A percentile compares a stretch with the other conserved stretches of the same genome.
These are phyloP conservation scores for Drosophila prolongata DNA, from an alignment of 2,888 invertebrate species.

Conservation along the genomic window DNA sequence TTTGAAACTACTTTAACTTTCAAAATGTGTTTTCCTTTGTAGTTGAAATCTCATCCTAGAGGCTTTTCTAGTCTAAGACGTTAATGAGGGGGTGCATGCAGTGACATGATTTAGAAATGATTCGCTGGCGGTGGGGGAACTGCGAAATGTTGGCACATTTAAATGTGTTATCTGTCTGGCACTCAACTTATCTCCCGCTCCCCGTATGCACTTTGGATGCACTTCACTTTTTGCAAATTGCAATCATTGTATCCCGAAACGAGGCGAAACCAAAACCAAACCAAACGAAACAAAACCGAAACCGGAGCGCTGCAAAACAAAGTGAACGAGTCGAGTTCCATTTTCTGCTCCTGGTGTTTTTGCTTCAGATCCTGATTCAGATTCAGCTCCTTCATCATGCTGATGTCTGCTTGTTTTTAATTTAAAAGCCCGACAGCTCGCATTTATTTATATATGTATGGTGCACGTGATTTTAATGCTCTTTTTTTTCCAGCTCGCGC, in stretches of 20 bases:
- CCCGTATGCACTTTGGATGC: conserved; percentile 53
- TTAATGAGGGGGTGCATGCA: conserved; percentile 14
- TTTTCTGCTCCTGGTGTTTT: conserved; percentile 18
- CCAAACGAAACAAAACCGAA: conserved; percentile 26
- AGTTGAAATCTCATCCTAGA: too few species aligned
- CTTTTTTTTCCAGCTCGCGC: conserved; percentile 11
- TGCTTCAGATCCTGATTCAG: conserved; percentile 14
- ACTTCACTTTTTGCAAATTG: conserved; percentile 66
- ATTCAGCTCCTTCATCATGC: conserved; percentile 37
- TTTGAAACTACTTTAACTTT: too few species aligned
- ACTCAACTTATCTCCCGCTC: neutral
- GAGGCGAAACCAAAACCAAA: conserved; percentile 43
- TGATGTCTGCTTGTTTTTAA: conserved; percentile 71
- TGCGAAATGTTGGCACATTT: conserved; percentile 59
- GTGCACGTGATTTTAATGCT: conserved; percentile 68
- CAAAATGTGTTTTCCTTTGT: neutral
- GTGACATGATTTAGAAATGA: conserved; percentile 34
- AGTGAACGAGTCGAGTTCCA: conserved; percentile 30
- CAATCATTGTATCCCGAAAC: conserved; percentile 66
- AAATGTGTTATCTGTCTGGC: conserved; percentile 63
- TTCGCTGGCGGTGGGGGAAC: conserved; percentile 36
- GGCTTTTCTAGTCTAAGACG: neutral
- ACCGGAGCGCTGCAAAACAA: conserved; percentile 25
- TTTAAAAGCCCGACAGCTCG: conserved; percentile 69
- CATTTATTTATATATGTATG: conserved; percentile 62